Evolutionary conservation across 2,888 invertebrate species (phyloP).

Genomic region (Troglohyphantes excavatus): DNA sequence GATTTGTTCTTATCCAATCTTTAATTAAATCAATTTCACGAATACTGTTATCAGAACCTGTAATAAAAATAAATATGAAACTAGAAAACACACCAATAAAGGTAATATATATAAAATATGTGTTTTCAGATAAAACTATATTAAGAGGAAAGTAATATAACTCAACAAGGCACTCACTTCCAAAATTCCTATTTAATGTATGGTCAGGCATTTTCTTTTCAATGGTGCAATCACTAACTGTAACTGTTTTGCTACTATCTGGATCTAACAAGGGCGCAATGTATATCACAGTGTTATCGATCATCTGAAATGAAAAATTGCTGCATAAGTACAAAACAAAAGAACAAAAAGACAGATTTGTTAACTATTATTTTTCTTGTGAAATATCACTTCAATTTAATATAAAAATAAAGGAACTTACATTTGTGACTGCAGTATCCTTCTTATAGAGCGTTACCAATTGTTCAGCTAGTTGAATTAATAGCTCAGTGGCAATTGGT

Average conservation of each 20-base stretch:
- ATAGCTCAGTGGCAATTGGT: conserved; percentile 82
- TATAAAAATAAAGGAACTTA: conserved; percentile 78
- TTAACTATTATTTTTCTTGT: background rate
- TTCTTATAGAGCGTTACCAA: conserved; percentile 81
- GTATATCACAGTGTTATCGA: conserved; percentile 72
- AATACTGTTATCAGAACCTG: background rate
- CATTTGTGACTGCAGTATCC: conserved; percentile 81
- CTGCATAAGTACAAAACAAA: no score
- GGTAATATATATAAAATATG: background rate
- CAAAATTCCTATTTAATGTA: conserved; percentile 68
- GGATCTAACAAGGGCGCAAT: conserved; percentile 76
- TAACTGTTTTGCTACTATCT: conserved; percentile 41
- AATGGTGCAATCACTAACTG: conserved; percentile 29
- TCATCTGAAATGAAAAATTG: conserved; percentile 48
- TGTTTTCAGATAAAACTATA: background rate
- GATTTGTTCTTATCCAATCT: conserved; percentile 69
- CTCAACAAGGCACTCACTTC: conserved; percentile 22
- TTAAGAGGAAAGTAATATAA: background rate
- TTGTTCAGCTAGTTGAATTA: conserved; percentile 81
- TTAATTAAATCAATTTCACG: conserved; percentile 69
- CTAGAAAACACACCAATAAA: background rate
- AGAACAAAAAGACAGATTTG: no score
- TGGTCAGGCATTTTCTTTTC: conserved; percentile 14
- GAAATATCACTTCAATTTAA: background rate
- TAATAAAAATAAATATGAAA: background rate